Conservation (phyloP, 2,888 invertebrate species). For the Dynastes tityus region DNA sequence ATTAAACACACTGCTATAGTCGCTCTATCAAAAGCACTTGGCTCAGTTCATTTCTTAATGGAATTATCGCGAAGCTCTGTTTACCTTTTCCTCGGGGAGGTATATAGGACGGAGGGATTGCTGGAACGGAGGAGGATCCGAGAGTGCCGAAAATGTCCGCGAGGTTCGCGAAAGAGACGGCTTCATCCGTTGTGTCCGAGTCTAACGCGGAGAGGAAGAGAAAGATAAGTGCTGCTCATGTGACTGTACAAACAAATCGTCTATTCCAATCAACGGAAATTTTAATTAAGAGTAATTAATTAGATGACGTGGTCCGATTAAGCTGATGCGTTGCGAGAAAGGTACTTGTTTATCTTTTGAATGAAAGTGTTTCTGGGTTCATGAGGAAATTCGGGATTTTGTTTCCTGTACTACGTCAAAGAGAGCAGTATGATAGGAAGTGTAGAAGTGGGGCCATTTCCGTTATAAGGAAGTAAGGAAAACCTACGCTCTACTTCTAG, state of each 20-base stretch:
- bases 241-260: conserved; percentile 64
- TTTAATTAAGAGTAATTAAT: conserved; percentile 68
- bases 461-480: too few species aligned
- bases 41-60: conserved; percentile 70
- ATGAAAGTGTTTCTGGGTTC: neutral
- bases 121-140: conserved; percentile 42
- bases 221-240: conserved; percentile 53
- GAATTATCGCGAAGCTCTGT: conserved; percentile 68
- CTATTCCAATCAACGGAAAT: conserved; percentile 67
- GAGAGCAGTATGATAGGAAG: too few species aligned
- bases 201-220: conserved; percentile 14
- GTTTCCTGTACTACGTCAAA: conserved; percentile 1
- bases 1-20: conserved; percentile 55
- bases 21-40: conserved; percentile 63
- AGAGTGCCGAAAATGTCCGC: conserved; percentile 39
- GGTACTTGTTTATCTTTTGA: conserved; percentile 38
- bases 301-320: conserved; percentile 64
- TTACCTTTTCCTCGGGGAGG: conserved; percentile 63
- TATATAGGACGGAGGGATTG: conserved; percentile 47
- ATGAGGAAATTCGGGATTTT: neutral
- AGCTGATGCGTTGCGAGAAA: conserved; percentile 30
- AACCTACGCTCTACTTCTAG: too few species aligned
- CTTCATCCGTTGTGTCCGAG: neutral
- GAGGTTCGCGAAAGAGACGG: conserved; percentile 38
- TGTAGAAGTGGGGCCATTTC: too few species aligned